Percentiles rank a stretch among this genome's conserved stretches.
Conservation (phyloP, 2,797 vertebrate species). For the Cyclopterus lumpus region DNA sequence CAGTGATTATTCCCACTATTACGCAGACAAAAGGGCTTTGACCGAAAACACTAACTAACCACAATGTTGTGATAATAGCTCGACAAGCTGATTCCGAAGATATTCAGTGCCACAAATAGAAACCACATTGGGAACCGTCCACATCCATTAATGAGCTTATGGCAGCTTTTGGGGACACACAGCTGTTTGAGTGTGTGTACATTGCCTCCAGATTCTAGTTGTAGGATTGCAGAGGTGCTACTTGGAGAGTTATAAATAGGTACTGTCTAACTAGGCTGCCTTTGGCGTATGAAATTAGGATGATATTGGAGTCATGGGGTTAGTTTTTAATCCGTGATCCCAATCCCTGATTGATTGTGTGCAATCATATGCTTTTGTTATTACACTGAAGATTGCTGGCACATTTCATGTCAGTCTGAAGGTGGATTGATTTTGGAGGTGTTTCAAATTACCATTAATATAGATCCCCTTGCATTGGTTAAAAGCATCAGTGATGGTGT, state of each 20-base stretch:
- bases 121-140: constrained; percentile 26
- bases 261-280: constrained; percentile 7
- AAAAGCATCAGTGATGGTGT: constrained; percentile 21
- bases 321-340: constrained; percentile 20
- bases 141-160: constrained; percentile 35
- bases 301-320: constrained; percentile 15
- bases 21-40: constrained; percentile 52
- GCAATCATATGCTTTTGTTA: constrained; percentile 45
- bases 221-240: not conserved
- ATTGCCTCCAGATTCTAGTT: constrained; percentile 2
- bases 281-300: constrained; percentile 3
- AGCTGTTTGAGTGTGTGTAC: constrained; percentile 22
- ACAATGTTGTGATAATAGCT: constrained; percentile 25
- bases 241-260: not conserved
- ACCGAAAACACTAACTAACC: constrained; percentile 51
- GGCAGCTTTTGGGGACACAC: constrained; percentile 32
- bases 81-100: constrained; percentile 24
- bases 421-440: constrained; percentile 43
- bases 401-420: constrained; percentile 28
- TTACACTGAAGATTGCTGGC: not conserved
- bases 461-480: not conserved
- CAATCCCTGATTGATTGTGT: constrained; percentile 42
- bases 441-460: constrained; percentile 26
- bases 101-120: constrained; percentile 20
- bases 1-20: constrained; percentile 67